Evolutionary conservation across 2,888 invertebrate genomes (phyloP), one percentile per base, ranked within the genome.

Genomic region (Palloptera scutellata): DNA sequence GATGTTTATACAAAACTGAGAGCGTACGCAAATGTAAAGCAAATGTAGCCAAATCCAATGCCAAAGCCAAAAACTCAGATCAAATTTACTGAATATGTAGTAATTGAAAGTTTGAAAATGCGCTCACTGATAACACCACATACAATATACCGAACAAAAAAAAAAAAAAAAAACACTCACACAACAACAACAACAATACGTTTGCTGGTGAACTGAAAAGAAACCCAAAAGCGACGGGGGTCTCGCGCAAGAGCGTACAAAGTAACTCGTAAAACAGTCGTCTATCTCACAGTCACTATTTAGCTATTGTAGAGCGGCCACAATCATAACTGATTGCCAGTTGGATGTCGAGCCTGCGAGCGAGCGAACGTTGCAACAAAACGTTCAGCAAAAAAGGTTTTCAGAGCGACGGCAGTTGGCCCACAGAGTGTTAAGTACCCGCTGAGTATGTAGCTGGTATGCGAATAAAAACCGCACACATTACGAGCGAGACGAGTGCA

Each of bases 161-260:
- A 55, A n/a, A 0, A 20, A 54, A 40, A 48, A 61, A 17, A 63
- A 41, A 61, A 61, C 67, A 66, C 48, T 64, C 58, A 30, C 59
- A 64, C 52, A 58, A 45, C 42, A 30, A 48, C 11, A 65, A 61
- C 13, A 10, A 55, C 30, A 30, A 1, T 9, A 19, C n/a, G n/a
- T n/a, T n/a, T n/a, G n/a, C n/a, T n/a, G 5, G 12, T 19, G 15
- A 15, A n/a, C 53, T n/a, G 30, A n/a, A 55, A 59, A 45, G 61
- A 60, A 19, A 67, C 55, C 53, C 65, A 30, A 62, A 68, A 70
- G 51, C 57, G 67, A 65, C 67, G 63, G 63, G 55, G n/a, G 54
- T 61, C 59, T 59, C 51, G 42, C 61, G 17, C 53, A 40, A 55
- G 19, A 19, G 15, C 52, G 53, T 52, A 51, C 17, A 60, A 12